Evolutionary conservation across 2,888 invertebrate genomes (phyloP).

Genomic region (Polyploca ridens): DNA sequence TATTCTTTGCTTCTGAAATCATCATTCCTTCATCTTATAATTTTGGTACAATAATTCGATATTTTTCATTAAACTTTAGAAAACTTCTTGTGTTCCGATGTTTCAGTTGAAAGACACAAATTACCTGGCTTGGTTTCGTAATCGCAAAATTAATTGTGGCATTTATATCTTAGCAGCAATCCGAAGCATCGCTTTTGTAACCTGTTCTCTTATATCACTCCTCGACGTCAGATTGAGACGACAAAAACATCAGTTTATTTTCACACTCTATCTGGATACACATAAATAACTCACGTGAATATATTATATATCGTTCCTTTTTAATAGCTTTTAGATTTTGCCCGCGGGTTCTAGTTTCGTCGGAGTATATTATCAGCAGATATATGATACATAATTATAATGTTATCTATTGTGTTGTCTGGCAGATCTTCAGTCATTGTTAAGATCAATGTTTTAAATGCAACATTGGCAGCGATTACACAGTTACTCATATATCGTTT

Average conservation of each 20-base stretch:
- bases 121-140: not conserved
- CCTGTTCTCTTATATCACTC: not conserved
- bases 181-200: not conserved
- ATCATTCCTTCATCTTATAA: too few species aligned
- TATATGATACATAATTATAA: not conserved
- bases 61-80: too few species aligned
- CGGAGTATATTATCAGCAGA: not conserved
- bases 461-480: too few species aligned
- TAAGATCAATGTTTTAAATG: too few species aligned
- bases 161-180: not conserved
- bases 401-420: not conserved
- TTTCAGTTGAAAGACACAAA: not conserved
- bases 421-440: not conserved
- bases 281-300: not conserved
- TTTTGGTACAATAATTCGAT: too few species aligned
- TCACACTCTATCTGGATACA: not conserved
- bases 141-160: not conserved
- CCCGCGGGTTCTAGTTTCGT: not conserved
- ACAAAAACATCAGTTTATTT: constrained; percentile 7
- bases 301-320: not conserved
- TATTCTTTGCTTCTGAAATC: too few species aligned
- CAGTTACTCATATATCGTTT: too few species aligned
- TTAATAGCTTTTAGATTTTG: constrained; percentile 7
- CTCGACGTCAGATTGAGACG: not conserved
- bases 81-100: too few species aligned